A percentile compares a stretch with the other conserved stretches of the same genome.
phyloP scores from a whole-genome alignment of 1,140 invertebrate species.

The Drosophila carrolli region DNA sequence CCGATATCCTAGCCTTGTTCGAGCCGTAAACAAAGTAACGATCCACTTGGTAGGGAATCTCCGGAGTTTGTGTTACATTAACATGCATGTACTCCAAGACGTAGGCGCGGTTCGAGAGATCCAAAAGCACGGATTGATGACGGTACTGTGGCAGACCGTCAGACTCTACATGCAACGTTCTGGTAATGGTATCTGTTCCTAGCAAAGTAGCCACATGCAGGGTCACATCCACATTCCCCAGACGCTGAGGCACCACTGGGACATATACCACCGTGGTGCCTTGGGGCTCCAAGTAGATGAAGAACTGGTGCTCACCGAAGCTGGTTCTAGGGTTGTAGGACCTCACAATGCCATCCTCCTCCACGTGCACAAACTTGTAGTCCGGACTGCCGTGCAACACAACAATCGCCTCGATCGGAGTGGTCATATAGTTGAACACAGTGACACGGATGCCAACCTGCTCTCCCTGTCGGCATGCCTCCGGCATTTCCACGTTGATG shows the following conservation, averaged over 20 bases:
- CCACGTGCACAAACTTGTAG: slow-evolving; percentile 98
- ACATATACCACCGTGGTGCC: slow-evolving; percentile 93
- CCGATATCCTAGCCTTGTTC: slow-evolving; percentile 92
- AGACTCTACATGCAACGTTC: slow-evolving; percentile 92
- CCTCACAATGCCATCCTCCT: slow-evolving; percentile 93
- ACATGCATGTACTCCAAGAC: slow-evolving; percentile 98
- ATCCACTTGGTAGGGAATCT: slow-evolving; percentile 94
- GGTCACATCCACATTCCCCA: slow-evolving; percentile 92
- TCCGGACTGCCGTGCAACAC: slow-evolving; percentile 93
- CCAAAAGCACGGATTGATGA: slow-evolving; percentile 95
- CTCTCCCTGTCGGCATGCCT: slow-evolving; percentile 93
- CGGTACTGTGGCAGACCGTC: slow-evolving; percentile 96
- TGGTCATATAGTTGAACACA: slow-evolving; percentile 96
- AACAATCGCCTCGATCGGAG: slow-evolving; percentile 93
- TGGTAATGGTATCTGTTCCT: slow-evolving; percentile 91
- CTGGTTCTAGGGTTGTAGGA: slow-evolving; percentile 95
- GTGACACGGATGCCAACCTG: slow-evolving; percentile 96
- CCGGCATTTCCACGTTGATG: slow-evolving; percentile 97
- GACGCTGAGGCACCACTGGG: slow-evolving; percentile 93
- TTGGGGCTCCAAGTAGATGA: slow-evolving; percentile 93
- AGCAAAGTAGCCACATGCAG: slow-evolving; percentile 94
- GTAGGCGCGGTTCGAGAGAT: slow-evolving; percentile 96
- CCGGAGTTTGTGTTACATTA: slow-evolving; percentile 95
- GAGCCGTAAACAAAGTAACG: slow-evolving; percentile 98
- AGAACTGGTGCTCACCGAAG: slow-evolving; percentile 96